phyloP scores from a whole-genome alignment of 2,797 vertebrate genomes.

The Moxostoma hubbsi region DNA sequence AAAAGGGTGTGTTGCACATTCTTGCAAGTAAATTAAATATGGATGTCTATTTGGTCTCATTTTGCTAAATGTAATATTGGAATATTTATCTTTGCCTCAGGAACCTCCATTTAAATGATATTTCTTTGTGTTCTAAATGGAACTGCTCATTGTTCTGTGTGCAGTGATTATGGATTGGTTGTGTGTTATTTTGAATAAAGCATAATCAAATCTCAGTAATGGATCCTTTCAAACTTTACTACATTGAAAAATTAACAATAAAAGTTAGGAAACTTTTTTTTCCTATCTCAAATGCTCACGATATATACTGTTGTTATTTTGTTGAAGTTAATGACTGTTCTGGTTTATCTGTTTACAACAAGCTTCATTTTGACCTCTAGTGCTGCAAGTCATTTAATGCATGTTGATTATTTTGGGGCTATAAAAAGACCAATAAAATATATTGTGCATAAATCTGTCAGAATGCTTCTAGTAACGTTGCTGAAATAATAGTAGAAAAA shows the following conservation, averaged over 20 bases:
- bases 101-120: neutral
- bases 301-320: neutral
- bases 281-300: neutral
- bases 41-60: neutral
- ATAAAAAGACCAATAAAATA: constrained; percentile 38
- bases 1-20: constrained; percentile 6
- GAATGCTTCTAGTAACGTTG: neutral
- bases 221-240: neutral
- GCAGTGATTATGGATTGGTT: neutral
- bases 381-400: constrained; percentile 33
- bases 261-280: neutral
- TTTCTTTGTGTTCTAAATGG: neutral
- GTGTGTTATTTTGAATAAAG: constrained; percentile 2
- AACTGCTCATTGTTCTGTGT: neutral
- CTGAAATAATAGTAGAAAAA: neutral
- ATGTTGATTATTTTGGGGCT: constrained; percentile 1
- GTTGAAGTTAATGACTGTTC: neutral
- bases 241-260: neutral
- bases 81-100: constrained; percentile 13
- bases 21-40: neutral
- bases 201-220: constrained; percentile 7
- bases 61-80: constrained; percentile 5
- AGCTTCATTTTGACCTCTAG: constrained; percentile 12
- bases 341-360: constrained; percentile 8
- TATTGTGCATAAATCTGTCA: constrained; percentile 7